Conservation (phyloP, 2,888 invertebrate genomes). For the Pomacea canaliculata region DNA sequence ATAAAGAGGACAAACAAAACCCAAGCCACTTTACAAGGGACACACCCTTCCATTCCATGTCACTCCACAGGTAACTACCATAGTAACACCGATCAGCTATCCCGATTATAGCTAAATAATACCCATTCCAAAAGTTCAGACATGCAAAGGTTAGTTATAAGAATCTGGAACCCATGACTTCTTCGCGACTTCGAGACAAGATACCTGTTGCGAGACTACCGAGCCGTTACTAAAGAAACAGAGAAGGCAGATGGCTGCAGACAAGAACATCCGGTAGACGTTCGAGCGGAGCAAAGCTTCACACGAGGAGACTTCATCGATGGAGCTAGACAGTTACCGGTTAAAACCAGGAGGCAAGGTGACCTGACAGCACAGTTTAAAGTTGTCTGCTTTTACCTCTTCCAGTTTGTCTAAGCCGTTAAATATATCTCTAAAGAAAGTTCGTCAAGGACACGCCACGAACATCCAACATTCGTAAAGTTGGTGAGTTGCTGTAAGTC, state of each 20-base stretch:
- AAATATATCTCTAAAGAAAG: conserved; percentile 12
- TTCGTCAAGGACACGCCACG: background rate
- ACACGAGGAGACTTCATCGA: conserved; percentile 62
- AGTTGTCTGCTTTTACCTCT: conserved; percentile 21
- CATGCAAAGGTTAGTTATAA: conserved; percentile 59
- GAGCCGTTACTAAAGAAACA: conserved; percentile 22
- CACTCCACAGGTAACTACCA: conserved; percentile 53
- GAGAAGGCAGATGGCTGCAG: conserved; percentile 34
- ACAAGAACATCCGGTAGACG: conserved; percentile 51
- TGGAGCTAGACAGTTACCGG: conserved; percentile 45
- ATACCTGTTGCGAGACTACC: conserved; percentile 21
- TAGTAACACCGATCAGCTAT: conserved; percentile 55
- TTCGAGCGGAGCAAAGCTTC: conserved; percentile 56
- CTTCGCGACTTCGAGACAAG: conserved; percentile 33
- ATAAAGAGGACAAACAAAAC: conserved; percentile 69
- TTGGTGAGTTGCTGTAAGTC: background rate
- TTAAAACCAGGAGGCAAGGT: conserved; percentile 10
- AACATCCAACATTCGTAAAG: background rate
- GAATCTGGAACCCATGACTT: conserved; percentile 27
- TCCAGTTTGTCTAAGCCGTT: conserved; percentile 1
- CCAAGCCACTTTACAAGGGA: conserved; percentile 66
- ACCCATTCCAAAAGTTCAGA: conserved; percentile 63
- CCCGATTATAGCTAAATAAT: conserved; percentile 61
- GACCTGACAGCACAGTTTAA: conserved; percentile 20
- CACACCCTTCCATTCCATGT: conserved; percentile 60